A percentile compares a stretch with the other conserved stretches of the same genome.
These are phyloP conservation scores for Belonocnema kinseyi DNA, from an alignment of 1,140 invertebrate genomes.

Conservation along the genomic window DNA sequence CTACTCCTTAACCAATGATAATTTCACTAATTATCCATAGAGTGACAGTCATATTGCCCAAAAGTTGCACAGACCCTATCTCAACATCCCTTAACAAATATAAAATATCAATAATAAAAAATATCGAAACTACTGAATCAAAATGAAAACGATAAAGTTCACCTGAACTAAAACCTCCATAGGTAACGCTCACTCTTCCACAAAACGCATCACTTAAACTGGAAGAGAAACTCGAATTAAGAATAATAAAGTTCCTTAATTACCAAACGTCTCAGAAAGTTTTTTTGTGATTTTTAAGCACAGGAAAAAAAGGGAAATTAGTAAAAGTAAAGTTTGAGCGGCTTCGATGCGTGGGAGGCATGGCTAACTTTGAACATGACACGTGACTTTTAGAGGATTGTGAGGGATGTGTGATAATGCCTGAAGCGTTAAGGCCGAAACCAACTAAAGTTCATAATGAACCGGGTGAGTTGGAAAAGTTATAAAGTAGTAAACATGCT, in stretches of 20 bases:
- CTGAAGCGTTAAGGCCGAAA: neutral
- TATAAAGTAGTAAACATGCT: neutral
- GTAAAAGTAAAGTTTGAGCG: neutral
- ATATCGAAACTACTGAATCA: neutral
- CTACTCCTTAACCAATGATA: no score
- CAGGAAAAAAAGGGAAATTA: neutral
- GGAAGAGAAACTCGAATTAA: neutral
- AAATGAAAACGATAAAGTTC: neutral
- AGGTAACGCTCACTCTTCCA: neutral
- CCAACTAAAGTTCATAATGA: neutral
- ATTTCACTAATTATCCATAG: no score
- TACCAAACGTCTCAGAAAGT: neutral
- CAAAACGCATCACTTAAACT: constrained; percentile 1
- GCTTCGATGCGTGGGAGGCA: neutral
- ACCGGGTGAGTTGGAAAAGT: neutral
- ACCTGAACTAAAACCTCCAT: neutral
- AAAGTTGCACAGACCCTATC: no score
- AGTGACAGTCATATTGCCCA: no score
- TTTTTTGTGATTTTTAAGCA: neutral
- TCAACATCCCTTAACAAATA: no score
- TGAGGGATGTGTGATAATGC: neutral
- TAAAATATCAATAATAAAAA: neutral
- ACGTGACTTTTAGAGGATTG: neutral
- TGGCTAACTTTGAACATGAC: neutral
- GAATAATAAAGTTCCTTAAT: neutral